Evolutionary conservation across 2,888 invertebrate species (phyloP).

Genomic region (Eudemis profundana): DNA sequence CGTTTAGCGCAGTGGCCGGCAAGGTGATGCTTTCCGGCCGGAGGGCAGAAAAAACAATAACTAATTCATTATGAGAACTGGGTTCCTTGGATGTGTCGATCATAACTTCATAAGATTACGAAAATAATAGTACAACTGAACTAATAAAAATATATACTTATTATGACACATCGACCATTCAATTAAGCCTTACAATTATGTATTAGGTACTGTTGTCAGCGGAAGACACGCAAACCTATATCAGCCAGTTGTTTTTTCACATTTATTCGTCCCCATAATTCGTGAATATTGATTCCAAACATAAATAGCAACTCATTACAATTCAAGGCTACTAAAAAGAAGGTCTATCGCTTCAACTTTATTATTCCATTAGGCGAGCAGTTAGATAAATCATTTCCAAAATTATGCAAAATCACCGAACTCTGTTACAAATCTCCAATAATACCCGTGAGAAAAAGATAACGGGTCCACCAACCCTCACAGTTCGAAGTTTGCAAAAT

Average conservation of each 20-base stretch:
- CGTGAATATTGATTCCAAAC: constrained; percentile 40
- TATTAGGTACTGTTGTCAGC: neutral
- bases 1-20: no score
- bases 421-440: constrained; percentile 70
- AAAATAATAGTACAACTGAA: no score
- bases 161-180: no score
- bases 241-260: constrained; percentile 6
- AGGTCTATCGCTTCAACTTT: constrained; percentile 54
- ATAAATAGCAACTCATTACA: constrained; percentile 43
- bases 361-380: constrained; percentile 64
- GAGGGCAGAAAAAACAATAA: no score
- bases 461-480: constrained; percentile 52
- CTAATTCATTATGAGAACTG: no score
- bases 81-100: no score
- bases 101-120: no score
- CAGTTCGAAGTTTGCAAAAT: constrained; percentile 29
- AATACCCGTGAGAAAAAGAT: constrained; percentile 73
- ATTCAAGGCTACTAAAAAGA: constrained; percentile 45
- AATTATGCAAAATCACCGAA: constrained; percentile 71
- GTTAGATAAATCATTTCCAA: constrained; percentile 61
- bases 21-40: no score
- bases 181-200: no score
- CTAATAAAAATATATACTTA: no score
- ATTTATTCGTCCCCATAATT: constrained; percentile 12
- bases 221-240: neutral